Conservation (phyloP, 1,140 invertebrate genomes). For the Leptinotarsa texana region DNA sequence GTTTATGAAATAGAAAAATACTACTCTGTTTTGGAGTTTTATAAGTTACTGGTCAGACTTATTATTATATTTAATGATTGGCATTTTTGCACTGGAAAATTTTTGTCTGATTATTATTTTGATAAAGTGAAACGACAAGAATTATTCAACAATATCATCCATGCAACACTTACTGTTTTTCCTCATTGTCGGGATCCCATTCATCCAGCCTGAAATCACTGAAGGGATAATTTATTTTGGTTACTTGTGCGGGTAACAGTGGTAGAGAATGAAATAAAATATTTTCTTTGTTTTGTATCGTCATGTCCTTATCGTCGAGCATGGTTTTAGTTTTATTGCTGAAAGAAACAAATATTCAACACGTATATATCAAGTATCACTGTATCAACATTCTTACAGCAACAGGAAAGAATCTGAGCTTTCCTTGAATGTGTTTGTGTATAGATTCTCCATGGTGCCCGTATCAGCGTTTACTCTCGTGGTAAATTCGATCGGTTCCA, state of each 20-base stretch:
- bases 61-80: too few relatives aligned
- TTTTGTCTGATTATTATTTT: too few relatives aligned
- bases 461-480: slow-evolving; percentile 35
- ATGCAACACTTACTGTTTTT: slow-evolving; percentile 45
- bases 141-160: not conserved
- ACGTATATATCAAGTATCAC: too few relatives aligned
- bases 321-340: slow-evolving; percentile 12
- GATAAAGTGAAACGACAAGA: too few relatives aligned
- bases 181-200: slow-evolving; percentile 61
- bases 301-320: not conserved
- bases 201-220: slow-evolving; percentile 58
- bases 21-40: too few relatives aligned
- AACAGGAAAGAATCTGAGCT: slow-evolving; percentile 39
- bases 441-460: slow-evolving; percentile 42
- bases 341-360: slow-evolving; percentile 14
- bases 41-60: too few relatives aligned
- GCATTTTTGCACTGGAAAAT: too few relatives aligned
- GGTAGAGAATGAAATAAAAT: not conserved
- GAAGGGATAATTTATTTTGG: slow-evolving; percentile 46
- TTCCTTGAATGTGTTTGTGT: slow-evolving; percentile 40
- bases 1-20: too few relatives aligned
- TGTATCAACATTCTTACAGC: slow-evolving; percentile 32
- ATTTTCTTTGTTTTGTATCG: not conserved
- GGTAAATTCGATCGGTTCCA: slow-evolving; percentile 39
- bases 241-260: not conserved